A percentile compares a stretch with the other conserved stretches of the same genome.
Evolutionary conservation across 2,797 vertebrate species (phyloP).

Genomic region (Enteromius afrohamiltoni): DNA sequence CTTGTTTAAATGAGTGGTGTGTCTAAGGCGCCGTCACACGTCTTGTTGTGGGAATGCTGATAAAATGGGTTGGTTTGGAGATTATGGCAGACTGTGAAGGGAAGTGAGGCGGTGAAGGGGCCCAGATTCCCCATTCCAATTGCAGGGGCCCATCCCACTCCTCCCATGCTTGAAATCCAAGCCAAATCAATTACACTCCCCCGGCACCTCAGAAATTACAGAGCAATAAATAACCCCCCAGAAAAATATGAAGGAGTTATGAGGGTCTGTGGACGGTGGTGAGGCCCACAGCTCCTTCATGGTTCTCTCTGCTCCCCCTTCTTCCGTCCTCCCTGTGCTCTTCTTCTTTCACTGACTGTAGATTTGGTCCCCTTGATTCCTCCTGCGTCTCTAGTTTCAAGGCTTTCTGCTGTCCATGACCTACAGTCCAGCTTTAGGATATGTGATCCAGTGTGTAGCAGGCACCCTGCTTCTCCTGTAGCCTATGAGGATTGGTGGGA

Average conservation of each 20-base stretch:
- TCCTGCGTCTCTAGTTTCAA: slow-evolving; percentile 58
- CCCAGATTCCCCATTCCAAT: slow-evolving; percentile 56
- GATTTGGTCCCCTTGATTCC: slow-evolving; percentile 31
- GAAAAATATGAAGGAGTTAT: slow-evolving; percentile 66
- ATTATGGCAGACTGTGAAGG: slow-evolving; percentile 30
- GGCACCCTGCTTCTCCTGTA: slow-evolving; percentile 35
- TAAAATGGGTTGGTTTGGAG: slow-evolving; percentile 47
- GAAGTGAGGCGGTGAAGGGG: slow-evolving; percentile 40
- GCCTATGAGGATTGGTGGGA: slow-evolving; percentile 32
- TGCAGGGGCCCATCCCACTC: slow-evolving; percentile 64
- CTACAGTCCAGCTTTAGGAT: slow-evolving; percentile 55
- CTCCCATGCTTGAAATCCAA: slow-evolving; percentile 72
- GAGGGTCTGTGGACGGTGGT: slow-evolving; percentile 64
- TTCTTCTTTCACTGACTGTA: slow-evolving; percentile 11
- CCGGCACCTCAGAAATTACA: slow-evolving; percentile 69
- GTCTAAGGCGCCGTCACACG: slow-evolving; percentile 29
- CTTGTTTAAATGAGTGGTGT: neutral
- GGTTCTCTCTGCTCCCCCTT: slow-evolving; percentile 12
- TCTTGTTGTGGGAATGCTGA: slow-evolving; percentile 50
- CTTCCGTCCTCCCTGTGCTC: neutral
- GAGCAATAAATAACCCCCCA: slow-evolving; percentile 78
- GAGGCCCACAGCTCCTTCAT: slow-evolving; percentile 25
- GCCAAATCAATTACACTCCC: slow-evolving; percentile 78
- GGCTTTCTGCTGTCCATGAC: slow-evolving; percentile 58
- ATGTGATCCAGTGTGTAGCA: slow-evolving; percentile 64